Evolutionary conservation across 2,888 invertebrate genomes (phyloP), one percentile per base, ranked within the genome.

Genomic region (Acronicta alni): DNA sequence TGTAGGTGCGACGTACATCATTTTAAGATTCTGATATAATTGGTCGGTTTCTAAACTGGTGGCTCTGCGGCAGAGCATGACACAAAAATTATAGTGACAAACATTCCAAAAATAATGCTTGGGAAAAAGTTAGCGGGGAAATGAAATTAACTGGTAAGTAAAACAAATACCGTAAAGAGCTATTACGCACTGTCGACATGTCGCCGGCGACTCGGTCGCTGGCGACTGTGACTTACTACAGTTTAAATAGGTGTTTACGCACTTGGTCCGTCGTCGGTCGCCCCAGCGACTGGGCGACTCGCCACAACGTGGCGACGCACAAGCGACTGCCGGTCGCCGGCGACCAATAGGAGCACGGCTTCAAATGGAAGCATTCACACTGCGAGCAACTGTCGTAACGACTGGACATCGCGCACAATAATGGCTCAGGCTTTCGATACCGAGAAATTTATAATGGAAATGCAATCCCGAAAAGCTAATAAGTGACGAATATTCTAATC

Each of bases 311-410:
- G 30, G 30, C 12, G 30, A 63, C 51, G 54, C 63, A 58, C 63
- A 65, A 16, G 65, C 65, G 35, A 60, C 60, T 57, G 60, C 54
- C 46, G 65, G 60, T 60, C 54, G 57, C 60, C 48, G 54, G 57
- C 57, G 57, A 69, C 66, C 55, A 65, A 62, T 65, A 58, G 60
- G 54, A 66, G 57, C 57, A 66, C 57, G 61, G 57, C 32, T 61
- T 61, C 53, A 60, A 65, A 65, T 53, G 49, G 35, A 57, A 59
- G 64, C 56, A 18, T 56, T 56, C 57, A 60, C 60, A 60, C 60
- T 60, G 54, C 57, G 60, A 61, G 65, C 54, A 66, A 57, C 65
- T 65, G 61, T 61, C 47, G 12, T 30, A 30, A 30, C 30, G 30
- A 30, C 30, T 30, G 30, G 30, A 30, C 30, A 12, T 30, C 30